These are phyloP conservation scores for Orientallactaga bullata DNA, from an alignment of 2,113 vertebrate genomes.

Conservation along the genomic window DNA sequence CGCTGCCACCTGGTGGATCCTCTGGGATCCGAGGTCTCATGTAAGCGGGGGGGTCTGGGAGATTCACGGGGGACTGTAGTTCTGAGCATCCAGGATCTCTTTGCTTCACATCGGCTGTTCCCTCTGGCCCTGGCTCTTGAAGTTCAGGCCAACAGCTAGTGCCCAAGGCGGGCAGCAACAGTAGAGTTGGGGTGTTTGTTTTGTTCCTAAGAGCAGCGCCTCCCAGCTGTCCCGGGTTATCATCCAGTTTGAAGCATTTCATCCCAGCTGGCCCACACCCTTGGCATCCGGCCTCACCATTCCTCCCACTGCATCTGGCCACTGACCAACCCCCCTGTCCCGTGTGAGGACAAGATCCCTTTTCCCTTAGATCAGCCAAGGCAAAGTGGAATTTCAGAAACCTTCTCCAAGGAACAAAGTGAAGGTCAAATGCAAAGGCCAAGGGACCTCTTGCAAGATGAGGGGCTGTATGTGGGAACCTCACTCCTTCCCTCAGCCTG, in stretches of 20 bases:
- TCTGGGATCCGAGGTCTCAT: neutral
- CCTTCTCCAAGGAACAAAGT: neutral
- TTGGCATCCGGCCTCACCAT: neutral
- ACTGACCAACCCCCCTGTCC: neutral
- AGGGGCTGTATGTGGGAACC: neutral
- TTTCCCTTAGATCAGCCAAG: slow-evolving; percentile 14
- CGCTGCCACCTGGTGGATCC: slow-evolving; percentile 62
- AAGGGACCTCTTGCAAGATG: too few relatives aligned
- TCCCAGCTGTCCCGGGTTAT: neutral
- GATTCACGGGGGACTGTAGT: neutral
- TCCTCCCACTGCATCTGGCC: neutral
- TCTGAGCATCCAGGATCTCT: neutral
- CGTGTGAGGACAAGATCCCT: neutral
- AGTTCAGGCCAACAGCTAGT: neutral
- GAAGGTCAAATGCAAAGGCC: slow-evolving; percentile 35
- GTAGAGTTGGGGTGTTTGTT: neutral
- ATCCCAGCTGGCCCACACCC: neutral
- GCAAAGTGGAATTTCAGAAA: slow-evolving; percentile 41
- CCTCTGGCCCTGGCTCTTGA: neutral
- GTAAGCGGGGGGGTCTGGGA: neutral
- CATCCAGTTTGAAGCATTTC: slow-evolving; percentile 9
- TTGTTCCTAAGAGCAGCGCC: neutral
- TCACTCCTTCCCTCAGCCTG: neutral
- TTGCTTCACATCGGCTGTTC: accelerated
- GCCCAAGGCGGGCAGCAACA: neutral